These are phyloP conservation scores for Prolemur simus DNA, from an alignment of 2,113 vertebrate species.

Conservation along the genomic window DNA sequence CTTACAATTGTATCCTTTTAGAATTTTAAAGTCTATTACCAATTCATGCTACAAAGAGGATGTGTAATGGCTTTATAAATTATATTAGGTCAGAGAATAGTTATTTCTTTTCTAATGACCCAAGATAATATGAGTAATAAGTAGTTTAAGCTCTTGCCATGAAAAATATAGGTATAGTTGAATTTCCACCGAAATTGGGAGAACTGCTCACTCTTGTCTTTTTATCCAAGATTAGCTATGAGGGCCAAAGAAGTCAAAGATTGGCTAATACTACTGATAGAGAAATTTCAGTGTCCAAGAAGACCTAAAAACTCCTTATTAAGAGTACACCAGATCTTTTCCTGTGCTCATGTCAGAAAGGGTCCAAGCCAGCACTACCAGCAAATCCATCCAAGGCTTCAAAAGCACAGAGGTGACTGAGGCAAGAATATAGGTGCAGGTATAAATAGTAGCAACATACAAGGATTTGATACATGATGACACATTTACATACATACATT, in stretches of 20 bases:
- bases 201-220: neutral
- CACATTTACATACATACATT: neutral
- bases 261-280: neutral
- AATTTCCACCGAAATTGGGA: neutral
- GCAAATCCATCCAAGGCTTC: neutral
- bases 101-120: constrained; percentile 36
- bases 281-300: neutral
- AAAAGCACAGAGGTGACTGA: neutral
- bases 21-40: constrained; percentile 30
- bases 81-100: constrained; percentile 19
- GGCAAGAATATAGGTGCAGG: neutral
- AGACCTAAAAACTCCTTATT: neutral
- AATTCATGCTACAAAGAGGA: neutral
- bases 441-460: neutral
- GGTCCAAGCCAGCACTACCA: neutral
- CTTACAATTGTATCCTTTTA: neutral
- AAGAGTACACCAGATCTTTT: neutral
- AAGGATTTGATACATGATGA: neutral
- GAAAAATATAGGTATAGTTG: neutral
- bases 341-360: neutral
- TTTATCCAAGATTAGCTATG: neutral
- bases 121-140: constrained; percentile 49
- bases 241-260: neutral
- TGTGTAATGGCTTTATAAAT: constrained; percentile 51
- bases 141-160: neutral